A percentile compares a stretch with the other conserved stretches of the same genome.
These are phyloP conservation scores for Aelia acuminata DNA, from an alignment of 2,888 invertebrate genomes.

Conservation along the genomic window DNA sequence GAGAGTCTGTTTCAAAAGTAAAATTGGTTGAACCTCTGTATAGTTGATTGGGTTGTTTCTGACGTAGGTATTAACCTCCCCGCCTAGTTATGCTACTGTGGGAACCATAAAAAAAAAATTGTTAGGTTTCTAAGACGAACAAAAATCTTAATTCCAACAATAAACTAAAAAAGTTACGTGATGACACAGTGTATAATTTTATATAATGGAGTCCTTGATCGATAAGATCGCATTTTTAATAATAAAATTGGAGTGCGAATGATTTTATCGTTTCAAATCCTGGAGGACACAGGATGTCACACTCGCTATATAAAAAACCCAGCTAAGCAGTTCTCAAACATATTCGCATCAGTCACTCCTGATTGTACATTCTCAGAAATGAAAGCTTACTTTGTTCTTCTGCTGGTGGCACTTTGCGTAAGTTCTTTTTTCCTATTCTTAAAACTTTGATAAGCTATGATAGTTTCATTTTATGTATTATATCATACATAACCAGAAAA, in stretches of 20 bases:
- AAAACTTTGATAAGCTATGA: no score
- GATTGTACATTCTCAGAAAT: neutral
- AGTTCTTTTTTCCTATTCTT: neutral
- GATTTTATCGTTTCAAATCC: neutral
- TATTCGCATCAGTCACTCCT: neutral
- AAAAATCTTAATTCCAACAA: no score
- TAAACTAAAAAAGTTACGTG: neutral
- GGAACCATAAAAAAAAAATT: no score
- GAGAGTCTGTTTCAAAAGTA: no score
- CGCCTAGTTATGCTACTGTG: no score
- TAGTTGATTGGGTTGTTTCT: no score
- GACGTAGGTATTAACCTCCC: no score
- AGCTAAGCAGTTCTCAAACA: neutral
- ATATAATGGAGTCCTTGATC: neutral
- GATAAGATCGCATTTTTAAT: conserved; percentile 23
- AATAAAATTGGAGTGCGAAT: neutral
- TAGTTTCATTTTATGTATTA: no score
- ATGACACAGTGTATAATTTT: neutral
- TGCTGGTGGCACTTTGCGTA: neutral
- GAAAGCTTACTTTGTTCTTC: neutral
- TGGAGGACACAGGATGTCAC: conserved; percentile 38
- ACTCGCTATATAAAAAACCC: neutral
- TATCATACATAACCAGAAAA: no score
- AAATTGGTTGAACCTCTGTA: no score
- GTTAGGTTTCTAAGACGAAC: no score